Evolutionary conservation across 2,888 invertebrate genomes (phyloP).

Genomic region (Cordilura impudica): DNA sequence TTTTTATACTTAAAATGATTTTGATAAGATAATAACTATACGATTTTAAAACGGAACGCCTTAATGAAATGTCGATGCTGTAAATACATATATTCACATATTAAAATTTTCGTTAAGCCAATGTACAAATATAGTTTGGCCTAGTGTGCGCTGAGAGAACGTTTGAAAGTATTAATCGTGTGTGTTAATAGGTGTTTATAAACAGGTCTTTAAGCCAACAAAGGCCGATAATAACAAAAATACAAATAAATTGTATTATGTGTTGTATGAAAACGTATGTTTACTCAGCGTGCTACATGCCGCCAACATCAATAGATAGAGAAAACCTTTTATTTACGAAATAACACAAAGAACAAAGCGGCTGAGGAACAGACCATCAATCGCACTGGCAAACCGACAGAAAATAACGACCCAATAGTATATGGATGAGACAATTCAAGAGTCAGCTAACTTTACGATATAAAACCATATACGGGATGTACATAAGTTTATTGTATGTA

Average conservation of each 20-base stretch:
- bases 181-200: slow-evolving; percentile 28
- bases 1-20: too few relatives aligned
- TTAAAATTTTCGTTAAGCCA: too few relatives aligned
- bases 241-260: slow-evolving; percentile 28
- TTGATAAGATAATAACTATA: too few relatives aligned
- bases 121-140: too few relatives aligned
- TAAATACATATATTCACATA: too few relatives aligned
- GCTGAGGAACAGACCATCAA: slow-evolving; percentile 11
- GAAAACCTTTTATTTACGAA: slow-evolving; percentile 27
- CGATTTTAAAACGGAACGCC: too few relatives aligned
- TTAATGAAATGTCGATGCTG: too few relatives aligned
- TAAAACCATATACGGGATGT: not conserved
- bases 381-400: slow-evolving; percentile 7
- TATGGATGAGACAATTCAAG: not conserved
- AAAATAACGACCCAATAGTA: not conserved
- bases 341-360: slow-evolving; percentile 24
- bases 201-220: slow-evolving; percentile 36
- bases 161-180: slow-evolving; percentile 17
- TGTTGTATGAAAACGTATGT: slow-evolving; percentile 20
- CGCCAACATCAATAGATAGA: slow-evolving; percentile 32
- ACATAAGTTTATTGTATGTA: not conserved
- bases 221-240: slow-evolving; percentile 33
- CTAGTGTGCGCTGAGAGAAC: not conserved
- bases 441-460: not conserved
- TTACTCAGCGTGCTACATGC: slow-evolving; percentile 40